Base-by-base conservation (phyloP, 2,888 invertebrate species). In the Drosophila prolongata region DNA sequence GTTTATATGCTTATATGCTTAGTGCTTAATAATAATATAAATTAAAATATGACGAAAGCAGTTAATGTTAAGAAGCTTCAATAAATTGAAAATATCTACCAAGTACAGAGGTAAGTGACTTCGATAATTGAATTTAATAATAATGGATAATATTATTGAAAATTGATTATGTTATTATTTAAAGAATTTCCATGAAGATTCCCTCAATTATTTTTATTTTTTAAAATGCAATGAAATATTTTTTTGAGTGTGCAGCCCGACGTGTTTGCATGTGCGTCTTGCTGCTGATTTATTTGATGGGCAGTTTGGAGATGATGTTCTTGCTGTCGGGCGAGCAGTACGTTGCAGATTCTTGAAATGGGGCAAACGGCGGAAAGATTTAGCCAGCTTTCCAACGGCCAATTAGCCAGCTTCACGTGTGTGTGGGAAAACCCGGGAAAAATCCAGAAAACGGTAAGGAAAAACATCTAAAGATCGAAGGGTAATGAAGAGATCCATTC, bases 211-310 rank as follows among this genome's bases (percentile, higher is more conserved):
- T n/a, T n/a, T n/a, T n/a, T n/a, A n/a, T n/a, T n/a, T n/a, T n/a
- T n/a, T n/a, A n/a, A n/a, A n/a, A n/a, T n/a, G n/a, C n/a, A n/a
- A n/a, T n/a, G 0, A 8, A 30, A 49, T 53, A 9, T 44, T 14
- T 10, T 44, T 35, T 30, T 19, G n/a, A 38, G 47, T 67, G 47
- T 62, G 35, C 6, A 5, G 40, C 56, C 71, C 80, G 74, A 88
- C 83, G 72, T 83, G 87, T 83, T 86, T 84, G 86, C 87, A 86
- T 88, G 80, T 83, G 88, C 83, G 78, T 82, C 78, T 67, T 27
- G 61, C 52, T 38, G 60, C 65, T 84, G 89, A 84, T 84, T 84
- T 84, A 84, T 84, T 88, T 84, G 87, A 84, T 84, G 87, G 83
- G 69, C 76, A 75, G 57, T 6, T 58, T 61, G 35, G 65, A 54